Evolutionary conservation across 1,140 invertebrate genomes (phyloP), one percentile per base, ranked within the genome.

Genomic region (Drosophila aff.): DNA sequence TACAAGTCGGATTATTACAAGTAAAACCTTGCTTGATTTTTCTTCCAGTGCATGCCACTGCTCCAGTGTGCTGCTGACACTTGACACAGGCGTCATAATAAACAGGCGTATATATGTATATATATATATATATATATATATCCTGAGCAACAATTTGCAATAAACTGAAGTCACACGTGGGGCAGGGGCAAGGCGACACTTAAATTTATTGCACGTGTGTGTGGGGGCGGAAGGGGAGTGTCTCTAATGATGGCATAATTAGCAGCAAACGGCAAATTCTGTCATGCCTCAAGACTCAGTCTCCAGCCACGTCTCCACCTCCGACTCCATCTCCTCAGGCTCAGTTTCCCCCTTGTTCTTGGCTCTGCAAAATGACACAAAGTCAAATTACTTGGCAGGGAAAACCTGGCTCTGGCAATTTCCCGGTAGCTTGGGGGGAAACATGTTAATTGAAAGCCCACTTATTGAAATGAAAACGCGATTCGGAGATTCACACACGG

Each of bases 231-330:
- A 23, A 23, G 58, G 11, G 41, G 43, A 36, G 57, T 65, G 58
- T 76, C 60, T 69, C 83, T 90, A 90, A 90, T 90, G 85, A 90
- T 80, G 86, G 66, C 85, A 90, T 90, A 90, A 90, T 90, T 90
- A 90, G 85, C 85, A 90, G 65, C 74, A 60, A 77, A 82, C 68
- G 65, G 68, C 60, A 53, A 58, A 59, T 44, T 50, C 67, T 50
- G 53, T n/a, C 53, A 31, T 26, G 67, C 53, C 28, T n/a, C 53
- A 55, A n/a, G 52, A 23, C 52, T n/a, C 15, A 3, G 53, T 4
- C 53, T 31, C 26, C 43, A 40, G 10, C 31, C 38, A 13, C 4
- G 53, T 4, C 53, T 31, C 26, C 43, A 40, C 15, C 31, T 47
- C 16, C 4, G 4, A 1, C 23, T 16, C 8, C 23, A 16, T 4